Evolutionary conservation across 2,797 vertebrate genomes (phyloP), one percentile per base, ranked within the genome.

Genomic region (Sebastes trivittatus): DNA sequence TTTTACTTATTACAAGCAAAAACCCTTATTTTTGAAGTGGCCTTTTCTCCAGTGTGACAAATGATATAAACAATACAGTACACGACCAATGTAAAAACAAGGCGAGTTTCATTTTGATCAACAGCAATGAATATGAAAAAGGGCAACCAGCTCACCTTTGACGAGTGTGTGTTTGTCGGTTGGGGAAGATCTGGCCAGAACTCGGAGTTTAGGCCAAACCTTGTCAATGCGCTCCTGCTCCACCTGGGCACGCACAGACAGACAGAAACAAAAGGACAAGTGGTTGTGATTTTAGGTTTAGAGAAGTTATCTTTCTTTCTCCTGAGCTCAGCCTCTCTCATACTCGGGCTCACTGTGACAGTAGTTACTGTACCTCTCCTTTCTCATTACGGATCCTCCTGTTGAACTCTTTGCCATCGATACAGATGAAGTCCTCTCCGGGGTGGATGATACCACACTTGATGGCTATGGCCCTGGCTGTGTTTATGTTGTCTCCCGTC

Each of bases 401-500:
- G 95, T 99, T 99, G 94, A 99, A 99, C 88, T 99, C 98, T 76
- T 99, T 99, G 34, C 98, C 98, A 29, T 99, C 98, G 4, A 99
- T 97, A 92, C 98, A 99, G 69, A 99, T 94, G 85, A 99, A 99
- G 89, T 99, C 98, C 74, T 99, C 98, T 77, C 98, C 98, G 0
- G 98, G 98, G 63, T 98, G 97, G 88, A 99, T 98, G 94, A 99
- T 99, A 49, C 98, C 98, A 54, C 98, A 99, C 78, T 99, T 99
- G 87, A 99, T 98, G 88, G 98, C 98, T 30, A 99, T 99, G 90
- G 98, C 98, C 65, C 98, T 95, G 58, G 98, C 98, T 1, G 98
- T 99, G 94, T 99, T 99, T 89, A 99, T 99, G 92, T 99, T 99
- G 95, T 99, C 98, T 5, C 98, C 98, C 0, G 98, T 99, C 80